phyloP scores from a whole-genome alignment of 1,140 invertebrate genomes.

The Drosophila fuyamai region DNA sequence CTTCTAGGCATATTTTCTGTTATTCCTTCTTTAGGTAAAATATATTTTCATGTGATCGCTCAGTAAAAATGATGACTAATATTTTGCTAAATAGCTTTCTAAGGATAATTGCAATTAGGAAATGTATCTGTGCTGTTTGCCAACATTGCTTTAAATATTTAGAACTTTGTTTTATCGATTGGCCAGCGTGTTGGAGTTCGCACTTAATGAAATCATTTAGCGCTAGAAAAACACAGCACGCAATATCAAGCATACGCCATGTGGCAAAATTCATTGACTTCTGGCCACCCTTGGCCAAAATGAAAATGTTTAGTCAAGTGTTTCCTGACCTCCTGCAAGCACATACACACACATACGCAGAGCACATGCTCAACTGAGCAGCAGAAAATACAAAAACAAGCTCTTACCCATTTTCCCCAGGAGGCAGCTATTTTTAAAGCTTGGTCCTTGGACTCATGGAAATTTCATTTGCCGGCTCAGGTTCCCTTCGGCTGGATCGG shows the following conservation, averaged over 20 bases:
- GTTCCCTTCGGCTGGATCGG: slow-evolving; percentile 41
- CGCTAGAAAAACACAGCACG: slow-evolving; percentile 49
- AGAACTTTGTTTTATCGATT: slow-evolving; percentile 41
- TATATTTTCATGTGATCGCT: no score
- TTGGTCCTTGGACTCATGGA: slow-evolving; percentile 41
- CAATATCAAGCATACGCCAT: slow-evolving; percentile 75
- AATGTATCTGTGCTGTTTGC: background rate
- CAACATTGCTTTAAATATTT: background rate
- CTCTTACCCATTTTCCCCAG: slow-evolving; percentile 17
- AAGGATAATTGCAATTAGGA: background rate
- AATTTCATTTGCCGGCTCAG: slow-evolving; percentile 53
- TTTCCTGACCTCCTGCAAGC: slow-evolving; percentile 61
- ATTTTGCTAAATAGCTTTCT: no score
- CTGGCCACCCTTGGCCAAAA: slow-evolving; percentile 53
- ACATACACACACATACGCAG: background rate
- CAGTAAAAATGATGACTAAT: no score
- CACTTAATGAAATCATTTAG: slow-evolving; percentile 77
- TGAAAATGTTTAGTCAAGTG: slow-evolving; percentile 82
- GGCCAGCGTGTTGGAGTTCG: slow-evolving; percentile 29
- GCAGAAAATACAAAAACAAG: slow-evolving; percentile 36
- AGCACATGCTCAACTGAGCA: slow-evolving; percentile 14
- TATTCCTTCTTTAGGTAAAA: no score
- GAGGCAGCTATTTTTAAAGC: slow-evolving; percentile 67
- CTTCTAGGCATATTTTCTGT: background rate
- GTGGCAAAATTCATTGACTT: slow-evolving; percentile 79